These are phyloP conservation scores for Megalops cyprinoides DNA, from an alignment of 2,797 vertebrate species.

Conservation along the genomic window DNA sequence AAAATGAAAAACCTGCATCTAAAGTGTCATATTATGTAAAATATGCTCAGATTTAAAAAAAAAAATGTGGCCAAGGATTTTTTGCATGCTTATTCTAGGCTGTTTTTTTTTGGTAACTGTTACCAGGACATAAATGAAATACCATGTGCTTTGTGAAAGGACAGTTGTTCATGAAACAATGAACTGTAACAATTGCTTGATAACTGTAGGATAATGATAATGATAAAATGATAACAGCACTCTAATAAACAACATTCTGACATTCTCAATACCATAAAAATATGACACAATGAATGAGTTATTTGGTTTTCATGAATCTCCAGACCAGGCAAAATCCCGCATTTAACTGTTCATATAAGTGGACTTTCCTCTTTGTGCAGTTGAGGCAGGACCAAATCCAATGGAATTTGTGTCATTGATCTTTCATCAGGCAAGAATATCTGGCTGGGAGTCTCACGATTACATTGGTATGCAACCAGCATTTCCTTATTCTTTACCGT, in stretches of 20 bases:
- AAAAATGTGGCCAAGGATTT: not conserved
- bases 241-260: conserved; percentile 9
- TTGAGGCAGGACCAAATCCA: conserved; percentile 43
- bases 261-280: conserved; percentile 32
- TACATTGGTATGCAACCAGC: conserved; percentile 29
- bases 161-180: too few species aligned
- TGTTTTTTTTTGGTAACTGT: too few species aligned
- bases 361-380: conserved; percentile 41
- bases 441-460: conserved; percentile 42
- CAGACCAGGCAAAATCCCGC: conserved; percentile 44
- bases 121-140: too few species aligned
- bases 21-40: too few species aligned
- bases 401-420: conserved; percentile 49
- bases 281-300: conserved; percentile 23
- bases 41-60: not conserved
- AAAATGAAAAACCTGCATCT: too few species aligned
- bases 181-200: too few species aligned
- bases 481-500: conserved; percentile 19
- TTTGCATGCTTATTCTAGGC: too few species aligned
- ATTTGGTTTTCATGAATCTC: conserved; percentile 48
- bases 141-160: too few species aligned
- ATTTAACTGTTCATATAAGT: conserved; percentile 48
- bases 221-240: conserved; percentile 18
- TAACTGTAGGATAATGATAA: conserved; percentile 29
- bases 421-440: conserved; percentile 50